phyloP scores from a whole-genome alignment of 2,888 invertebrate genomes.

The Sesia bembeciformis region DNA sequence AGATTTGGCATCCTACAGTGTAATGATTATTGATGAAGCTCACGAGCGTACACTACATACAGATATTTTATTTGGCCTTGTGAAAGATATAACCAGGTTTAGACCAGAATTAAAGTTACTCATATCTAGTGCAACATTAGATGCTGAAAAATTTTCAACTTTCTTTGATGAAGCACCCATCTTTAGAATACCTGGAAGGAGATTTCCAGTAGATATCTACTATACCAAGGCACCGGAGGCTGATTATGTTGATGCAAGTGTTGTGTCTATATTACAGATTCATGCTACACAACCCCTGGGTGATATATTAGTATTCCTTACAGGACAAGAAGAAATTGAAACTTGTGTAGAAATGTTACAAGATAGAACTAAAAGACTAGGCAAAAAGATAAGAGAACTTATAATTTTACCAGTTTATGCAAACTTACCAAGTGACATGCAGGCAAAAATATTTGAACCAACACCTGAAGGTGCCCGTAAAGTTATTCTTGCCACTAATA shows the following conservation, averaged over 20 bases:
- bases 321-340: conserved; percentile 94
- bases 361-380: conserved; percentile 93
- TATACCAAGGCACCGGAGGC: conserved; percentile 99
- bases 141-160: conserved; percentile 97
- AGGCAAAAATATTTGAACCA: conserved; percentile 98
- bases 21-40: conserved; percentile 99
- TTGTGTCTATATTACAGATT: conserved; percentile 98
- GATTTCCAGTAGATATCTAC: conserved; percentile 98
- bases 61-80: conserved; percentile 97
- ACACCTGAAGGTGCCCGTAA: conserved; percentile 97
- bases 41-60: conserved; percentile 99
- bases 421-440: conserved; percentile 98
- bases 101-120: conserved; percentile 95
- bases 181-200: conserved; percentile 96
- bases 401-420: conserved; percentile 97
- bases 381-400: conserved; percentile 93
- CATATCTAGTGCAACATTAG: conserved; percentile 98
- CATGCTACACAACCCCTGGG: conserved; percentile 97
- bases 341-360: conserved; percentile 91
- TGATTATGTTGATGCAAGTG: conserved; percentile 98
- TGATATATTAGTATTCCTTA: conserved; percentile 96
- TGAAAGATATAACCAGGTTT: conserved; percentile 95
- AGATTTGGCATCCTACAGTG: conserved; percentile 95
- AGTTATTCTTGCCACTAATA: conserved; percentile 98
- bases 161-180: conserved; percentile 99